Evolutionary conservation across 2,888 invertebrate genomes (phyloP), one percentile per base, ranked within the genome.

Genomic region (Fissipunctia ypsillon): DNA sequence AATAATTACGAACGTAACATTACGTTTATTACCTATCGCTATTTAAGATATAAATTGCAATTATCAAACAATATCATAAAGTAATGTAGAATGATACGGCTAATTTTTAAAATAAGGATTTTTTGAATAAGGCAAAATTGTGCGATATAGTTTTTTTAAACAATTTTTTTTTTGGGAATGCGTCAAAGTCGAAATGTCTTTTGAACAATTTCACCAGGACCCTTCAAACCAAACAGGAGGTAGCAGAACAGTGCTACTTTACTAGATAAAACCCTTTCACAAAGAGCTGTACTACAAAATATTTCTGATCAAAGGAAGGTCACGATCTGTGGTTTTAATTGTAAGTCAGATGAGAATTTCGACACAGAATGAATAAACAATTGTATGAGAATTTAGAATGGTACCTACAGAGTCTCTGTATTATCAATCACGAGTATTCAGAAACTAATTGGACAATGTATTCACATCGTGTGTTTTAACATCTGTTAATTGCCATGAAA

Each of bases 21-120:
- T 78, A 66, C 65, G 31, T 61, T 25, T 43, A 75, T n/a, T 54
- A 76, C 45, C 14, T 66, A 68, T 60, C 22, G 19, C 19, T 50
- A 61, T 74, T 77, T 78, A 68, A 66, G 56, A 73, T 83, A 90
- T 92, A 91, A 90, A 92, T 91, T 84, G 88, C 84, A 91, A 91
- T 91, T 90, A 91, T 77, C 82, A 75, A 87, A 90, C 77, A 81
- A 87, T 90, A 88, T 88, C 88, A 77, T 89, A 88, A 87, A 89
- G 73, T 69, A 73, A 73, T 70, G 35, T 31, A 52, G 12, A 19
- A 65, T 65, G 76, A 64, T 66, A 41, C 45, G 48, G 71, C 0
- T 14, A 57, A 10, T 2, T 25, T 25, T 0, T 22, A 0, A n/a
- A 69, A 57, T 56, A 4, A 12, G 60, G 5, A 0, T 25, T 59